Evolutionary conservation across 2,113 vertebrate species (phyloP).

Genomic region (Bostrychus sinensis): DNA sequence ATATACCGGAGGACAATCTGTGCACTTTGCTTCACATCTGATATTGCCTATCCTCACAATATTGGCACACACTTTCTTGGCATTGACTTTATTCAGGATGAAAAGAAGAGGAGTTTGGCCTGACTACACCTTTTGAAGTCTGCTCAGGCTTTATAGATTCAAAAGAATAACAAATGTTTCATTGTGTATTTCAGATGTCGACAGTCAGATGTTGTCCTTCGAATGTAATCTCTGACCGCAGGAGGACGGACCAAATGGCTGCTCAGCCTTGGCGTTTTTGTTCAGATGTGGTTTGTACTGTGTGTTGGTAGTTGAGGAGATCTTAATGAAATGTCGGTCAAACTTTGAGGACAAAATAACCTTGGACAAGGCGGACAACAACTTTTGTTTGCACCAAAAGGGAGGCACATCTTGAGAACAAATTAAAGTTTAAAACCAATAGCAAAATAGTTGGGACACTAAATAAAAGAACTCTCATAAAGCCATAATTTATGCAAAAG

Average conservation of each 20-base stretch:
- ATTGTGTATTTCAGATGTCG: neutral
- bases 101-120: neutral
- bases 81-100: neutral
- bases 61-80: neutral
- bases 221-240: slow-evolving; percentile 8
- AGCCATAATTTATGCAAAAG: no score
- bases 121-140: neutral
- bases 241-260: slow-evolving; percentile 8
- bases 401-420: neutral
- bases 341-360: slow-evolving; percentile 39
- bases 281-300: slow-evolving; percentile 34
- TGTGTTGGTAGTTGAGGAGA: slow-evolving; percentile 34
- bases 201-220: slow-evolving; percentile 3
- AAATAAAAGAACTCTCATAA: no score
- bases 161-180: neutral
- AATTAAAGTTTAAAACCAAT: no score
- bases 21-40: neutral
- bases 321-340: slow-evolving; percentile 67
- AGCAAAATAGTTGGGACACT: no score
- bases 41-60: neutral
- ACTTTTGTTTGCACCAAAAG: neutral
- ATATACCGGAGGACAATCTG: neutral
- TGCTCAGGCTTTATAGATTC: neutral
- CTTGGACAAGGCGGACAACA: slow-evolving; percentile 27
- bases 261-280: slow-evolving; percentile 43